A percentile compares a stretch with the other conserved stretches of the same genome.
Conservation (phyloP, 2,113 vertebrate species). For the Ardeotis arabs region DNA sequence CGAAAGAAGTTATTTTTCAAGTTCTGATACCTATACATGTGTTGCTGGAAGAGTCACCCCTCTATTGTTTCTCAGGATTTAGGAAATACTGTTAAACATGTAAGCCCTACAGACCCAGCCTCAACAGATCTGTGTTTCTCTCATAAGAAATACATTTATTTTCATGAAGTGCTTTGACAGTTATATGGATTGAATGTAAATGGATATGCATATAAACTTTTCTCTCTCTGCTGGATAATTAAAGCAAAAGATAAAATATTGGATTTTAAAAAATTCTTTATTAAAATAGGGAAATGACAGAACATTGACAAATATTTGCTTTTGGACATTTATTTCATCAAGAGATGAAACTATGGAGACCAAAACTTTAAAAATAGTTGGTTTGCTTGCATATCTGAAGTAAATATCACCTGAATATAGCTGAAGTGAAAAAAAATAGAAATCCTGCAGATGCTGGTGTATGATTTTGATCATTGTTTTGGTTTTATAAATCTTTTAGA, state of each 20-base stretch:
- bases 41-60: background rate
- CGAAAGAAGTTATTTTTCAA: background rate
- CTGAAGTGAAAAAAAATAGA: background rate
- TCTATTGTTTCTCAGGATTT: background rate
- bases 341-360: background rate
- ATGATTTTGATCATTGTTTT: background rate
- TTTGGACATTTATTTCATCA: background rate
- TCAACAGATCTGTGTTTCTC: background rate
- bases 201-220: background rate
- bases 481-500: background rate
- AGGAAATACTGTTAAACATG: background rate
- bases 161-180: conserved; percentile 2
- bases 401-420: background rate
- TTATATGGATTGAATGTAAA: conserved; percentile 24
- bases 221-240: conserved; percentile 14
- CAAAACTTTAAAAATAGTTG: background rate
- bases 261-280: background rate
- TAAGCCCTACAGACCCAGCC: background rate
- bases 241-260: background rate
- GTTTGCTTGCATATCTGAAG: background rate
- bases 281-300: conserved; percentile 15
- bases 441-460: background rate
- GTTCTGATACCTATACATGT: background rate
- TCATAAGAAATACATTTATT: conserved; percentile 29
- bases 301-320: background rate